Conservation (phyloP, 2,113 vertebrate species). For the Hippoglossus stenolepis region DNA sequence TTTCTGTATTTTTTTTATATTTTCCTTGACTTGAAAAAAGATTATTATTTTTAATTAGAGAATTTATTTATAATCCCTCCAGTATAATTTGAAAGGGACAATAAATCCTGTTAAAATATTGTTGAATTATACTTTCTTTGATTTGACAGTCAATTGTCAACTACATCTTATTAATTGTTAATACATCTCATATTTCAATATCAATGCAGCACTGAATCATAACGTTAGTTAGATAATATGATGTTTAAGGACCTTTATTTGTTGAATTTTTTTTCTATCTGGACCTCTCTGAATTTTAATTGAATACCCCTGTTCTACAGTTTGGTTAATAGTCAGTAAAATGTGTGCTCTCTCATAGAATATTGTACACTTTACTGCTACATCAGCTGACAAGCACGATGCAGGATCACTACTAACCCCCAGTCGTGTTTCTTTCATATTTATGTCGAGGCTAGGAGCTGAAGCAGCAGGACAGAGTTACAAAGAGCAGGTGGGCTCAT, state of each 20-base stretch:
- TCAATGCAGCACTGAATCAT: too few relatives aligned
- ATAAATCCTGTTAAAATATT: too few relatives aligned
- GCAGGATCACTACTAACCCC: conserved; percentile 35
- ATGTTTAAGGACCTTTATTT: too few relatives aligned
- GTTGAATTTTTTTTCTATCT: too few relatives aligned
- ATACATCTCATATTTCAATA: too few relatives aligned
- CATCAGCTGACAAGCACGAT: conserved; percentile 30
- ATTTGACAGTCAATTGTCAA: too few relatives aligned
- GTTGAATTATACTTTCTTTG: too few relatives aligned
- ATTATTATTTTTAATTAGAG: neutral
- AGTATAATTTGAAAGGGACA: too few relatives aligned
- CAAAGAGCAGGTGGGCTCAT: conserved; percentile 73
- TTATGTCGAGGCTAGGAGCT: conserved; percentile 52
- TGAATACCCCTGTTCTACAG: too few relatives aligned
- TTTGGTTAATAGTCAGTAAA: neutral
- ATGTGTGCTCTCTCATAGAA: neutral
- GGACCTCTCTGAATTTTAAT: too few relatives aligned
- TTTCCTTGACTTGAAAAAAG: neutral
- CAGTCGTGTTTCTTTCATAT: conserved; percentile 49
- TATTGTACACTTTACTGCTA: conserved; percentile 23
- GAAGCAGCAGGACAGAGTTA: conserved; percentile 63
- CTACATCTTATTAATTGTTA: too few relatives aligned
- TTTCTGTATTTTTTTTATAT: neutral
- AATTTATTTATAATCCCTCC: neutral
- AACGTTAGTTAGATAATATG: too few relatives aligned